Evolutionary conservation across 2,888 invertebrate species (phyloP), one percentile per base, ranked within the genome.

Genomic region (Volucella zonaria): DNA sequence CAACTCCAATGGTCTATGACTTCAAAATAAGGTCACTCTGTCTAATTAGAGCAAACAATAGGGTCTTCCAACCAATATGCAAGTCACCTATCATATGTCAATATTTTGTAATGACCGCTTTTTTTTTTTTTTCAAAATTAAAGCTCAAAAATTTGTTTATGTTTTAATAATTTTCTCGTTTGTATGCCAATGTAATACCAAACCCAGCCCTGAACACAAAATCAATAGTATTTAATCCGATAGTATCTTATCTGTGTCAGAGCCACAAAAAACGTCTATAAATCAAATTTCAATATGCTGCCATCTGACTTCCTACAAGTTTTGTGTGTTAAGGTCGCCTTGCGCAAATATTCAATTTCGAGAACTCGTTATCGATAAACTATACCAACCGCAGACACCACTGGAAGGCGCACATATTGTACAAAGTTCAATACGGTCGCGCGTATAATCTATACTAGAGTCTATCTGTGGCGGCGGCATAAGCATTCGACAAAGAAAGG

Each of bases 281-380:
- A 62, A 75, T 62, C 15, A 49, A 42, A 49, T 67, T 67, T 54
- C 59, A 31, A 62, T 6, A 62, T 75, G 59, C 67, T 15, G 43
- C 51, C 56, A 70, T 76, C 59, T 14, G 59, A 71, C 56, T 78
- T 62, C 67, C 62, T 56, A 54, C 56, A 56, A 4, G 40, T 49
- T 67, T 62, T 43, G 47, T 66, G 76, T 77, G 77, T 82, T 66
- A 82, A 82, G 82, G 82, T 78, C 82, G 52, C 31, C 51, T 56
- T 15, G 59, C 12, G 45, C 45, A 61, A 59, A 66, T 58, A 58
- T 76, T 61, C 45, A 61, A 77, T 67, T 61, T 62, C 47, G 62
- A 58, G 56, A 49, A 40, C 49, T 47, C 47, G 31, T n/a, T 9
- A 23, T 11, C 58, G 58, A 51, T 75, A 49, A 59, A 49, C 66